Evolutionary conservation across 2,888 invertebrate species (phyloP).

Genomic region (Petrophora chlorosata): DNA sequence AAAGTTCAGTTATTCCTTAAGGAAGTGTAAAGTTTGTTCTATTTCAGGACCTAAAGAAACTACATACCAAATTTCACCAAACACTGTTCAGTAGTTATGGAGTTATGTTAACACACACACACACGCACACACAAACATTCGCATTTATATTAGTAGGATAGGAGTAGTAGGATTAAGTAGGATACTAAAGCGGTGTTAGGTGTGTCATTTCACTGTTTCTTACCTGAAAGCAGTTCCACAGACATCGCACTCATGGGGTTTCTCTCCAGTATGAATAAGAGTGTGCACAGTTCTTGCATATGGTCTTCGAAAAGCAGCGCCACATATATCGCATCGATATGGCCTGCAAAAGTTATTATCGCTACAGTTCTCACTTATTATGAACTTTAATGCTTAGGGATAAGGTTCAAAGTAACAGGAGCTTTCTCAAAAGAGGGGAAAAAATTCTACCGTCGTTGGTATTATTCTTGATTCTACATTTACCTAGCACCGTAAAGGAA

Average conservation of each 20-base stretch:
- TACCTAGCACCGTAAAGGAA: constrained; percentile 12
- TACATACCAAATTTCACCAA: too few species aligned
- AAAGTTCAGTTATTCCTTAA: too few species aligned
- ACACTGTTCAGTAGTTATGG: too few species aligned
- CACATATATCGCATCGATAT: constrained; percentile 76
- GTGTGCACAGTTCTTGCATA: constrained; percentile 77
- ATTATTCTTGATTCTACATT: constrained; percentile 13
- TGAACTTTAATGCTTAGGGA: background rate
- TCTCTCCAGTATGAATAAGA: constrained; percentile 77
- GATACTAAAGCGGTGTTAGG: too few species aligned
- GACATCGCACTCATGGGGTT: constrained; percentile 75
- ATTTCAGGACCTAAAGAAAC: too few species aligned
- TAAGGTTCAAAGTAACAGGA: background rate
- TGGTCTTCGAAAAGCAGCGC: constrained; percentile 74
- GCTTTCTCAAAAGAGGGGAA: constrained; percentile 3
- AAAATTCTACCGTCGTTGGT: too few species aligned
- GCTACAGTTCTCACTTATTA: background rate
- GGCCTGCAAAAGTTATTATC: constrained; percentile 51
- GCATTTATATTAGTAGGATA: too few species aligned
- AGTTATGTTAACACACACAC: too few species aligned
- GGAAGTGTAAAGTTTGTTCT: too few species aligned
- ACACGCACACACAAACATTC: too few species aligned
- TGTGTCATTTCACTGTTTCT: too few species aligned
- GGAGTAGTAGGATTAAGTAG: too few species aligned
- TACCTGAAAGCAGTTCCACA: constrained; percentile 80